Evolutionary conservation across 2,888 invertebrate genomes (phyloP), one percentile per base, ranked within the genome.

Genomic region (Oegoconia quadripuncta): DNA sequence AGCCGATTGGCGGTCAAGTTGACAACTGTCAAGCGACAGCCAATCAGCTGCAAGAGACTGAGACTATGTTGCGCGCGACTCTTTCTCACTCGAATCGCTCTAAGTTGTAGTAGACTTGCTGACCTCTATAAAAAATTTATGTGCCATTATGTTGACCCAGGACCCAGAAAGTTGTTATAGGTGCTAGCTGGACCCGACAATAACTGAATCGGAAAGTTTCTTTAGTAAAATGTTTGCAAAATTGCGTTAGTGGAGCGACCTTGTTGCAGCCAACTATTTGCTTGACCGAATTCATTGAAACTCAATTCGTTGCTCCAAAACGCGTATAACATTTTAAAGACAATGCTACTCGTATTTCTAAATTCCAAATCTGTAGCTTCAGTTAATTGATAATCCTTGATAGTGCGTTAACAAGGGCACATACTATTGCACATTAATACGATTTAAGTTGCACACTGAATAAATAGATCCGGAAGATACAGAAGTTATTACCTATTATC

Each of bases 231-330:
- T 43, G 46, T 58, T 47, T 53, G 60, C 53, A 60, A 58, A 47
- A 55, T 72, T 72, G 66, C 67, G 59, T 60, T 65, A 64, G 48
- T 42, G 45, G 37, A 15, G 39, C 59, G 68, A 64, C 74, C 72
- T 74, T 73, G 66, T 47, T 49, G 52, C 59, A 47, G 59, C 57
- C 51, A 68, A 64, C 61, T 59, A 60, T 59, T 64, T 64, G 64
- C 65, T 68, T 64, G 64, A 63, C 64, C 67, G 64, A 72, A 69
- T 67, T 63, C 57, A 65, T 60, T 68, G 62, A 67, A 67, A 65
- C 54, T 53, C 36, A 40, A 53, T 53, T 59, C 55, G 46, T 46
- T 58, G 51, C 58, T 56, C 48, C 46, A 50, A 60, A 65, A 61
- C 49, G 44, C 50, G 59, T 45, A 4, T 23, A 26, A 49, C 46